Conservation (phyloP, 2,113 vertebrate genomes). For the Micromys minutus region DNA sequence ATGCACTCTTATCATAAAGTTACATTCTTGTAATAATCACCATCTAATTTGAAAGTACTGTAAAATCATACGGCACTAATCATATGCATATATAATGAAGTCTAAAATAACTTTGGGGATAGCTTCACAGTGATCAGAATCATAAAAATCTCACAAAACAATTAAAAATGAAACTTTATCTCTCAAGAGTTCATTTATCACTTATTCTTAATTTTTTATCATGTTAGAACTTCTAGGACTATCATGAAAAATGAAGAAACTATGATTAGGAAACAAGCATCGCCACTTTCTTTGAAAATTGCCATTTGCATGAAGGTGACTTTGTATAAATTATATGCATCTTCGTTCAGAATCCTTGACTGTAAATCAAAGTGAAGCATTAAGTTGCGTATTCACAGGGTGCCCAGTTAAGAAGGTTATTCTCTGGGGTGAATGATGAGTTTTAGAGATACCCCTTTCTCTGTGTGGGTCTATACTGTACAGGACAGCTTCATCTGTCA, state of each 20-base stretch:
- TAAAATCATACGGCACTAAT: constrained; percentile 13
- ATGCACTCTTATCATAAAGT: constrained; percentile 37
- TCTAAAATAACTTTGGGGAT: constrained; percentile 21
- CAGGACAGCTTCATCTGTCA: constrained; percentile 71
- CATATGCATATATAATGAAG: not conserved
- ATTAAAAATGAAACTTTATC: constrained; percentile 10
- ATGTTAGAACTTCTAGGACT: constrained; percentile 34
- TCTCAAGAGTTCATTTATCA: constrained; percentile 28
- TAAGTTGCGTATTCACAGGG: constrained; percentile 63
- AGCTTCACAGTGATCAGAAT: constrained; percentile 19
- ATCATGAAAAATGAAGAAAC: constrained; percentile 58
- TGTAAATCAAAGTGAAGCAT: constrained; percentile 77
- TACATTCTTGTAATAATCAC: constrained; percentile 53
- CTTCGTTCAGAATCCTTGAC: constrained; percentile 57
- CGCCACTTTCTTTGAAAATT: constrained; percentile 55
- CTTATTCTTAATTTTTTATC: constrained; percentile 46
- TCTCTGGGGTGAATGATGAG: constrained; percentile 59
- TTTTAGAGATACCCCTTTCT: constrained; percentile 42
- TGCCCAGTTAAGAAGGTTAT: constrained; percentile 61
- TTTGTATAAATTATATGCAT: constrained; percentile 74
- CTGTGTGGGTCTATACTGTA: constrained; percentile 46
- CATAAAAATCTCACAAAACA: constrained; percentile 39
- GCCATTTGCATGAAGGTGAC: constrained; percentile 73
- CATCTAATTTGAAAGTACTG: not conserved
- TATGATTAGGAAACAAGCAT: constrained; percentile 42